These are phyloP conservation scores for Limenitis camilla DNA, from an alignment of 2,888 invertebrate genomes.

Conservation along the genomic window DNA sequence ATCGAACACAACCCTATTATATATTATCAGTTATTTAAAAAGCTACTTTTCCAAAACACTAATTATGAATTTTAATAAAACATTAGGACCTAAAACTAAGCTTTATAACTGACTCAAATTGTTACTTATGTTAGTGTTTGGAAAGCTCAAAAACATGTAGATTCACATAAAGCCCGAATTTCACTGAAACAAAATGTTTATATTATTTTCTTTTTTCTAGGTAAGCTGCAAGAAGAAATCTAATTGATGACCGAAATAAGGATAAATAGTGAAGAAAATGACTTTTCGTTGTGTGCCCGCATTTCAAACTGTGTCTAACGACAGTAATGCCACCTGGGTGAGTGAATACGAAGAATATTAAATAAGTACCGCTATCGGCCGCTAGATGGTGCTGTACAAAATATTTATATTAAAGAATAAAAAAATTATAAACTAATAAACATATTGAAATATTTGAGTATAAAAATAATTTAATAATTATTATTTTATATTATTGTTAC, in stretches of 20 bases:
- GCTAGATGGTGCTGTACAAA: constrained; percentile 36
- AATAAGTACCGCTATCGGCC: constrained; percentile 25
- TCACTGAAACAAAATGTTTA: too few relatives aligned
- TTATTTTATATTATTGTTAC: too few relatives aligned
- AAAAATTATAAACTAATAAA: neutral
- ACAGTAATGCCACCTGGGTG: constrained; percentile 80
- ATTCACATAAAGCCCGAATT: too few relatives aligned
- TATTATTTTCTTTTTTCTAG: constrained; percentile 60
- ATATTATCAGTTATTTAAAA: too few relatives aligned
- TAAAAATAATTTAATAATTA: too few relatives aligned
- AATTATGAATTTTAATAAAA: too few relatives aligned
- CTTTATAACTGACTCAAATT: too few relatives aligned
- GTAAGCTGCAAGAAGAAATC: constrained; percentile 77
- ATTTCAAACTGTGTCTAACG: constrained; percentile 77
- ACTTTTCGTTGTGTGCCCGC: constrained; percentile 81
- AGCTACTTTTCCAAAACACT: too few relatives aligned
- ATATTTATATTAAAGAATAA: neutral
- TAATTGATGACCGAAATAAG: constrained; percentile 38
- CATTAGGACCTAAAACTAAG: too few relatives aligned
- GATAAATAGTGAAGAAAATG: constrained; percentile 62
- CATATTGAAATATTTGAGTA: neutral
- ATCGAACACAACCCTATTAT: too few relatives aligned
- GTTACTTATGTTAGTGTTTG: too few relatives aligned
- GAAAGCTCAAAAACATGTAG: too few relatives aligned
- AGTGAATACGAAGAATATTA: constrained; percentile 44